Conservation (phyloP, 2,888 invertebrate genomes). For the Limnephilus marmoratus region DNA sequence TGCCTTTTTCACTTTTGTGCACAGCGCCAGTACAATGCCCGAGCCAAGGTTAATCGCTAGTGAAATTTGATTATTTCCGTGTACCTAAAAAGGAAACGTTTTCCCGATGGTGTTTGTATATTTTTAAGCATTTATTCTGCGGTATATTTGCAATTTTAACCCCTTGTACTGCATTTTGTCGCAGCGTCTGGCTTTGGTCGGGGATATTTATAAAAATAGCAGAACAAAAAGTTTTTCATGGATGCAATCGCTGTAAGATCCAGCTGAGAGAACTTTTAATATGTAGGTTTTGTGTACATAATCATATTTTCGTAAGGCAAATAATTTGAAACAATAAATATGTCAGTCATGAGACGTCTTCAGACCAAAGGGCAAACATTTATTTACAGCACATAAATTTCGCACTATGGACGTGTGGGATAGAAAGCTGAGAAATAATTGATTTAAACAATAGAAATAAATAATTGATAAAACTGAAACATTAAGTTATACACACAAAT, state of each 20-base stretch:
- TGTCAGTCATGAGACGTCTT: too few species aligned
- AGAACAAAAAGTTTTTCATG: neutral
- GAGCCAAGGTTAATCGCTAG: slow-evolving; percentile 51
- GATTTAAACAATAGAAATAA: too few species aligned
- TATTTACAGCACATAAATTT: too few species aligned
- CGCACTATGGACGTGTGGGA: too few species aligned
- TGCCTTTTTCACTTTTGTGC: neutral
- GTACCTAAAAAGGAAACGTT: neutral
- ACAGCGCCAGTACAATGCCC: neutral
- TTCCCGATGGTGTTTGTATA: neutral
- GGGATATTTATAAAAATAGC: neutral
- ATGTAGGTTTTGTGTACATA: too few species aligned
- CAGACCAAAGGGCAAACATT: too few species aligned
- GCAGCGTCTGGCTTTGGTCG: slow-evolving; percentile 22
- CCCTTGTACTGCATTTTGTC: neutral
- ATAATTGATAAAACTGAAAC: too few species aligned
- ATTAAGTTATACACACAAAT: neutral
- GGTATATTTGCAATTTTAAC: slow-evolving; percentile 41
- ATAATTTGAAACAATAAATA: neutral
- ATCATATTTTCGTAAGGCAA: too few species aligned
- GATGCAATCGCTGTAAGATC: neutral
- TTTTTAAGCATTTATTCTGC: slow-evolving; percentile 28
- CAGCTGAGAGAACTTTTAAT: neutral
- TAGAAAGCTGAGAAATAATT: too few species aligned
- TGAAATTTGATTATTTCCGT: slow-evolving; percentile 49